Conservation (phyloP, 37 sponge, comb jelly and placozoan genomes). For the Crambe crambe region DNA sequence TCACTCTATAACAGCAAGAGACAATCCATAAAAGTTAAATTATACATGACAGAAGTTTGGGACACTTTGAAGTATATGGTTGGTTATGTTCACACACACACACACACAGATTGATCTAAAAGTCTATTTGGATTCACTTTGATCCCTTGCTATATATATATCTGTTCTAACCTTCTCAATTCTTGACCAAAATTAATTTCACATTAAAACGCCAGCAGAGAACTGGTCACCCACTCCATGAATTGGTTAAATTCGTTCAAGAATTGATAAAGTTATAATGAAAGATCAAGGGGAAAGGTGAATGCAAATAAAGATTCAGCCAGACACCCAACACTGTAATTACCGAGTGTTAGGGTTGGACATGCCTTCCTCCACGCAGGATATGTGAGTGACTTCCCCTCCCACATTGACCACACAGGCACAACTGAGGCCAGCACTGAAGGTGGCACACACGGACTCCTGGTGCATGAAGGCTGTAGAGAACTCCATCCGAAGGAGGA, state of each 20-base stretch:
- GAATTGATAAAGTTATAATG: neutral
- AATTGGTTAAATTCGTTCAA: too few species aligned
- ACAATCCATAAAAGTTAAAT: neutral
- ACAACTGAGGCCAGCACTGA: slow-evolving; percentile 85
- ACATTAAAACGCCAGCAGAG: too few species aligned
- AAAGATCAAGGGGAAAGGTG: neutral
- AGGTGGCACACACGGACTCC: slow-evolving; percentile 92
- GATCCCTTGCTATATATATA: too few species aligned
- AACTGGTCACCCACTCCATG: too few species aligned
- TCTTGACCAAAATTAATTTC: too few species aligned
- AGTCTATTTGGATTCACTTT: neutral
- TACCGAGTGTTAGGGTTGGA: slow-evolving; percentile 89
- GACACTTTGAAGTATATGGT: too few species aligned
- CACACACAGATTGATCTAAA: neutral
- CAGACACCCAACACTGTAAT: neutral
- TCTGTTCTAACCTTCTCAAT: too few species aligned
- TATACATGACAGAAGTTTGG: neutral
- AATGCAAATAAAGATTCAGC: neutral
- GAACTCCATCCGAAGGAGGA: slow-evolving; percentile 75
- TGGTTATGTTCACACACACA: neutral
- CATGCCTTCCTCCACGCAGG: slow-evolving; percentile 93
- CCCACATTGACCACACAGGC: slow-evolving; percentile 94
- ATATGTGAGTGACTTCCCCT: slow-evolving; percentile 81
- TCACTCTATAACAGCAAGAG: slow-evolving; percentile 40
- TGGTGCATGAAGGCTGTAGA: slow-evolving; percentile 77